These are phyloP conservation scores for Urocynchramus pylzowi DNA, from an alignment of 2,113 vertebrate genomes.

Conservation along the genomic window DNA sequence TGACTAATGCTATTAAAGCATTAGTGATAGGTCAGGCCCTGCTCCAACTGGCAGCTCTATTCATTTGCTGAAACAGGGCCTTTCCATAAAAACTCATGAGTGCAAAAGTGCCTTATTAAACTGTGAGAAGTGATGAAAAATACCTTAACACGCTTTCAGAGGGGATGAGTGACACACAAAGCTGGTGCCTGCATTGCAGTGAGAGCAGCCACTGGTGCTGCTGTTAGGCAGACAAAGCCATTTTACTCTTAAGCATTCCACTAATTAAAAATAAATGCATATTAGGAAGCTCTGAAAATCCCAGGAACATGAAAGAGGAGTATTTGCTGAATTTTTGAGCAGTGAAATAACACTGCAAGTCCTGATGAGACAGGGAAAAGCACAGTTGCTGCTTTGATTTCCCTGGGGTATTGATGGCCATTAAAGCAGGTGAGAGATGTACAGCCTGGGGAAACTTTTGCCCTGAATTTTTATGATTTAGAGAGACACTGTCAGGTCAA, in stretches of 20 bases:
- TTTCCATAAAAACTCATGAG: neutral
- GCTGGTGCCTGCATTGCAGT: neutral
- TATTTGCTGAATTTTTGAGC: neutral
- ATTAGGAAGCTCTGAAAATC: neutral
- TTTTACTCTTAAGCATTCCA: neutral
- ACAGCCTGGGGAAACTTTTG: neutral
- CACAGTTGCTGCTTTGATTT: slow-evolving; percentile 1
- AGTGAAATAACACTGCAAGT: neutral
- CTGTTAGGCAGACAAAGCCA: neutral
- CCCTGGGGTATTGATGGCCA: neutral
- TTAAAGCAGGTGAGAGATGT: slow-evolving; percentile 5
- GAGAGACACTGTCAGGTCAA: neutral
- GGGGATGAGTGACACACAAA: neutral
- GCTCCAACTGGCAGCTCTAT: neutral
- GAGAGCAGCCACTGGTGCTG: neutral
- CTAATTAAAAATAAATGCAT: neutral
- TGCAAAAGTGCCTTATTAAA: neutral
- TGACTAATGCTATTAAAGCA: neutral
- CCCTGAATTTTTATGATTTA: neutral
- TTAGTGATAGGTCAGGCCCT: neutral
- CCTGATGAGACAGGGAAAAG: neutral
- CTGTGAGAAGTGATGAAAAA: neutral
- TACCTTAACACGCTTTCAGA: neutral
- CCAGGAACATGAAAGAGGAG: neutral
- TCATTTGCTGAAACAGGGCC: accelerated